Base-by-base conservation (phyloP, 2,888 invertebrate species). In the Harpalus rufipes region DNA sequence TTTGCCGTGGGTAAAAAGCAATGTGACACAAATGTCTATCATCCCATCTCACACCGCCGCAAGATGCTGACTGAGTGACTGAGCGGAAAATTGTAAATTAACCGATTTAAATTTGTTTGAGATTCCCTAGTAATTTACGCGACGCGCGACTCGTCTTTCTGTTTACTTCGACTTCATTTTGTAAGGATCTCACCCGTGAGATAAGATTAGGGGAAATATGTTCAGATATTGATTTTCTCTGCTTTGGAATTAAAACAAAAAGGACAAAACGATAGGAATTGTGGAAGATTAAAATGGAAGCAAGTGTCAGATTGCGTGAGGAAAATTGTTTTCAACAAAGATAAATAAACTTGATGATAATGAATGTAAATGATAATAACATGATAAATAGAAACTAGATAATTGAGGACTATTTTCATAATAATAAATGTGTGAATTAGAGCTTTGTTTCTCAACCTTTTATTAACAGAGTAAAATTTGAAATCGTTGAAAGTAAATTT, bases 21-120 rank as follows among this genome's bases (percentile, higher is more conserved):
- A 74, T 10, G 44, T 18, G 72, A 44, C 72, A 74, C 21, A 74
- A 14, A 32, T 21, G 63, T 21, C 12, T 68, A n/a, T 5, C 68
- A n/a, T 25, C 12, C 68, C 14, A 68, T 18, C 61, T 58, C 59
- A 7, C 14, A n/a, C 59, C 63, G 21, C n/a, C 63, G 21, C 16
- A 72, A 74, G 44, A 74, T 44, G 44, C 44, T 16, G 32, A 21
- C 21, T n/a, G 1, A 3, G 16, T 8, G 8, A 39, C 68, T 39
- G 41, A 58, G 58, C 78, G 16, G 78, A 78, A 78, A 78, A 78
- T 78, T 58, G 58, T n/a, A 58, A 78, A 58, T 58, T 58, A 78
- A 74, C 51, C n/a, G 56, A 78, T 78, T 78, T 78, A 58, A 25
- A 76, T 76, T 78, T 78, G 58, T 78, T 78, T 25, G 58, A 32